Percentiles rank a stretch among this genome's conserved stretches.
Conservation (phyloP, 2,888 invertebrate species). For the Acleris holmiana region DNA sequence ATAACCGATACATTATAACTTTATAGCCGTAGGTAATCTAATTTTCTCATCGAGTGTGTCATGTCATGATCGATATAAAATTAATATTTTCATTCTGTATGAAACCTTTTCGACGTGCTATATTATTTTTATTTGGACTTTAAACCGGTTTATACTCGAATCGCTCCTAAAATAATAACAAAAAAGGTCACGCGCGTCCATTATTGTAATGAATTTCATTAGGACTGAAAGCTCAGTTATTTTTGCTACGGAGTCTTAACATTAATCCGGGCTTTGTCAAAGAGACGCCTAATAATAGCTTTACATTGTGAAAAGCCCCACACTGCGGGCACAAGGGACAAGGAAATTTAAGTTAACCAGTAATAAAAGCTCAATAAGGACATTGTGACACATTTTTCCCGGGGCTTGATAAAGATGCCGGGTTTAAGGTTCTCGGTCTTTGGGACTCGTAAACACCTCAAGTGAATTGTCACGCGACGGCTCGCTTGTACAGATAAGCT, state of each 20-base stretch:
- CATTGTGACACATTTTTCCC: slow-evolving; percentile 13
- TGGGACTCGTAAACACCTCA: neutral
- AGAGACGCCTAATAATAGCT: slow-evolving; percentile 19
- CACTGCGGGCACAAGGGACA: slow-evolving; percentile 13
- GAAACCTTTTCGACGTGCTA: too few relatives aligned
- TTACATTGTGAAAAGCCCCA: slow-evolving; percentile 14
- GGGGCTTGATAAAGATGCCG: neutral
- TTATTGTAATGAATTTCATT: slow-evolving; percentile 12
- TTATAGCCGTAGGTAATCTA: too few relatives aligned
- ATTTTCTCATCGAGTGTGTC: too few relatives aligned
- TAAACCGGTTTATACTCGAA: too few relatives aligned
- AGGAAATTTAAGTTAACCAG: slow-evolving; percentile 16
- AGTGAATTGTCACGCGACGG: neutral
- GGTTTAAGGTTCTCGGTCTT: neutral
- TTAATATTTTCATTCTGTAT: too few relatives aligned
- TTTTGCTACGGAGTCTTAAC: slow-evolving; percentile 14
- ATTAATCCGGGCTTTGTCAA: slow-evolving; percentile 18
- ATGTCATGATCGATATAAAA: too few relatives aligned
- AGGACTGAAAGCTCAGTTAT: slow-evolving; percentile 12
- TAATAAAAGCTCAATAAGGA: slow-evolving; percentile 15
- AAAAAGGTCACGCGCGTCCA: neutral
- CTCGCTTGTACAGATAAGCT: neutral
- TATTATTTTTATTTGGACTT: too few relatives aligned
- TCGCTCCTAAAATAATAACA: too few relatives aligned
- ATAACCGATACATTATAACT: too few relatives aligned